Percentiles rank a stretch among this genome's conserved stretches.
Conservation (phyloP, 2,888 invertebrate genomes). For the Morpho achilles region DNA sequence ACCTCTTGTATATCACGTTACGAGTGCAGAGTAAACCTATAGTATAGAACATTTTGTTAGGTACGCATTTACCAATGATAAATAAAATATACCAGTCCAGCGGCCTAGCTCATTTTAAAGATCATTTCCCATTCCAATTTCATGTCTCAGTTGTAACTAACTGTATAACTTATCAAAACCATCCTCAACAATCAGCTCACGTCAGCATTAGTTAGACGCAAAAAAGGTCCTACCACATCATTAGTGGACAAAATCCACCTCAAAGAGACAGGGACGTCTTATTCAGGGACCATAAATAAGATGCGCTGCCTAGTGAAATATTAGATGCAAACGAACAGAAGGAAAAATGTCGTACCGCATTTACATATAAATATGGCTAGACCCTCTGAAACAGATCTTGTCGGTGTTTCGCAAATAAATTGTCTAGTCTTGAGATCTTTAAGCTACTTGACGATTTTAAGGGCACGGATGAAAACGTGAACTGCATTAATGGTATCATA, state of each 20-base stretch:
- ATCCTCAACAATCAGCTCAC: constrained; percentile 19
- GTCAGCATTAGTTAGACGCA: constrained; percentile 45
- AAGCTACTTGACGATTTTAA: constrained; percentile 13
- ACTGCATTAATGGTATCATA: constrained; percentile 7
- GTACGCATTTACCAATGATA: background rate
- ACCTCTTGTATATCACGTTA: no score
- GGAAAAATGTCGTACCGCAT: constrained; percentile 66
- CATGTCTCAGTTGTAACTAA: constrained; percentile 15
- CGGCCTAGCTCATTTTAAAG: constrained; percentile 12
- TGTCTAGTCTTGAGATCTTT: constrained; percentile 11
- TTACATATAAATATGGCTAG: constrained; percentile 61
- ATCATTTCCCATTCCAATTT: constrained; percentile 20
- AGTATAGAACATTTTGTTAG: no score
- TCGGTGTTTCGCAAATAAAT: constrained; percentile 21
- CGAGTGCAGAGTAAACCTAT: no score
- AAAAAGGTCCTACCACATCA: constrained; percentile 66
- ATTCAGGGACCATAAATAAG: constrained; percentile 67
- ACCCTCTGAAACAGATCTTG: constrained; percentile 19
- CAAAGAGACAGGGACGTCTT: constrained; percentile 61
- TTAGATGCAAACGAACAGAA: constrained; percentile 63
- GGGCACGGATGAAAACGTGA: constrained; percentile 15
- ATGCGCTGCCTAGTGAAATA: constrained; percentile 61
- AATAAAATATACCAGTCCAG: background rate
- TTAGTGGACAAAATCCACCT: constrained; percentile 59
- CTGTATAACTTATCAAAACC: constrained; percentile 19